phyloP scores from a whole-genome alignment of 1,140 invertebrate genomes.

The Drosophila sturtevanti region DNA sequence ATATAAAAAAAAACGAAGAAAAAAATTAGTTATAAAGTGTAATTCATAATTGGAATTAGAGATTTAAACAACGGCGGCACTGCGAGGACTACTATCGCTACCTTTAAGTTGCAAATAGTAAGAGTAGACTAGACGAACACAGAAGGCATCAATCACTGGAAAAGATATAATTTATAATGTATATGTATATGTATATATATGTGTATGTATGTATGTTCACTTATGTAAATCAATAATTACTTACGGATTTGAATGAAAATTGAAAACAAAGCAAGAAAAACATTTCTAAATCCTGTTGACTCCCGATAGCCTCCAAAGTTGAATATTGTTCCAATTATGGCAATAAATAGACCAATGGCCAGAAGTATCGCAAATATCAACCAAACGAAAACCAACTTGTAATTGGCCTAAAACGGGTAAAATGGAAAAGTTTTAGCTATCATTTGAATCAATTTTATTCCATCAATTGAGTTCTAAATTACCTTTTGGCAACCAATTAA shows the following conservation, averaged over 20 bases:
- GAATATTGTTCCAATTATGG: conserved; percentile 64
- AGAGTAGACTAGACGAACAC: conserved; percentile 69
- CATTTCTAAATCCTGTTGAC: conserved; percentile 39
- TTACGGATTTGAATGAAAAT: conserved; percentile 56
- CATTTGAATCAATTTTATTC: neutral
- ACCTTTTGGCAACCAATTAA: conserved; percentile 59
- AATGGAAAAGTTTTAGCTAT: neutral
- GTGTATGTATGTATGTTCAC: no score
- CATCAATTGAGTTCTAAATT: neutral
- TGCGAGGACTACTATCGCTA: conserved; percentile 36
- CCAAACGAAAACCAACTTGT: conserved; percentile 49
- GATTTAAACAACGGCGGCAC: conserved; percentile 54
- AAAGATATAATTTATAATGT: neutral
- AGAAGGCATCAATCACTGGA: conserved; percentile 54
- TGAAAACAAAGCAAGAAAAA: conserved; percentile 44
- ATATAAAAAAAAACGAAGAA: neutral
- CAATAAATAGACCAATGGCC: conserved; percentile 60
- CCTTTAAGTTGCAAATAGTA: conserved; percentile 63
- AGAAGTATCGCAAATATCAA: conserved; percentile 48
- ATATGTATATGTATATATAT: neutral
- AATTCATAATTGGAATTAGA: neutral
- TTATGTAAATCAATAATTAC: conserved; percentile 15
- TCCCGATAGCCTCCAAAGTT: conserved; percentile 67
- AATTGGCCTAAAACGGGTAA: conserved; percentile 41
- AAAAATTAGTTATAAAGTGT: neutral